Conservation (phyloP, 2,888 invertebrate genomes). For the Arctia plantaginis region DNA sequence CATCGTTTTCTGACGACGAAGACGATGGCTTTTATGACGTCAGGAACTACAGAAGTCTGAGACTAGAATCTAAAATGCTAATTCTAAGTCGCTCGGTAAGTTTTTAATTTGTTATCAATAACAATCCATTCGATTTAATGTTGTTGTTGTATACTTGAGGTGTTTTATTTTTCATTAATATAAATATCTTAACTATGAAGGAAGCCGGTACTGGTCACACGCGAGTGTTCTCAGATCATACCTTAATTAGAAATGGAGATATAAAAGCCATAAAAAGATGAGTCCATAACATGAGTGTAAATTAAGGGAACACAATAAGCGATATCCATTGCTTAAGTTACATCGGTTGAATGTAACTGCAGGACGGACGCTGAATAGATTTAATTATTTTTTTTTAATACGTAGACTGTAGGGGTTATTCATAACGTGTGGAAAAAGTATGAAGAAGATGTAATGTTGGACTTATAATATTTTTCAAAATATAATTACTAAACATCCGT, state of each 20-base stretch:
- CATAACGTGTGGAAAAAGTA: not conserved
- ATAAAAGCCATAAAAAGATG: not conserved
- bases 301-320: not conserved
- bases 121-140: not conserved
- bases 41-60: conserved; percentile 63
- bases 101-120: conserved; percentile 18
- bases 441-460: not conserved
- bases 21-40: conserved; percentile 56
- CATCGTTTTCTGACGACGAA: conserved; percentile 62
- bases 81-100: conserved; percentile 71
- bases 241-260: not conserved
- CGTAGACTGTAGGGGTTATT: too few species aligned
- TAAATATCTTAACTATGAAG: too few species aligned
- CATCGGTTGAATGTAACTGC: not conserved
- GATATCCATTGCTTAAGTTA: not conserved
- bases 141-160: not conserved
- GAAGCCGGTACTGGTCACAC: too few species aligned
- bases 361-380: not conserved
- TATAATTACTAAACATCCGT: too few species aligned
- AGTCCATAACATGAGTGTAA: too few species aligned
- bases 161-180: too few species aligned
- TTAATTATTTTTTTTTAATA: not conserved
- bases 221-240: not conserved
- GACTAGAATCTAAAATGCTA: conserved; percentile 73
- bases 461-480: not conserved